A percentile compares a stretch with the other conserved stretches of the same genome.
Evolutionary conservation across 2,888 invertebrate species (phyloP).

Genomic region (Melipona beecheii): DNA sequence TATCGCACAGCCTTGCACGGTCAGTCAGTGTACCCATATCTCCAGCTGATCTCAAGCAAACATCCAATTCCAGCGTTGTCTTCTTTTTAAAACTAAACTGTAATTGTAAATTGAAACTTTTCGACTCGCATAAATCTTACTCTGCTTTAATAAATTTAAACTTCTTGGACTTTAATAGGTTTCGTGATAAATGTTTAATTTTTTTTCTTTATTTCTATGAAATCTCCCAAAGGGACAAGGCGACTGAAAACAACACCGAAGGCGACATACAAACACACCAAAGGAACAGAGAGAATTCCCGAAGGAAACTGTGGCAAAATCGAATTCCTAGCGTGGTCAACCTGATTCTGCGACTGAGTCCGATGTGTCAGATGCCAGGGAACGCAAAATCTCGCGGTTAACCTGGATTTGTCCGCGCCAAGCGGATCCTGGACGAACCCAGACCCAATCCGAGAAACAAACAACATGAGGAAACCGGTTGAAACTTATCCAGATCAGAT

Average conservation of each 20-base stretch:
- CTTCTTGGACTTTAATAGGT: not conserved
- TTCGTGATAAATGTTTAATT: not conserved
- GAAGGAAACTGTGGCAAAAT: not conserved
- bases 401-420: slow-evolving; percentile 22
- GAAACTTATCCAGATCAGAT: not conserved
- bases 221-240: too few relatives aligned
- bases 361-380: not conserved
- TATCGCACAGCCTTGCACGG: slow-evolving; percentile 13
- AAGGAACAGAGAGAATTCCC: too few relatives aligned
- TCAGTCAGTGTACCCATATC: too few relatives aligned
- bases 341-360: slow-evolving; percentile 16
- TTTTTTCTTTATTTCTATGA: not conserved
- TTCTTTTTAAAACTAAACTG: not conserved
- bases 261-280: not conserved
- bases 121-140: too few relatives aligned
- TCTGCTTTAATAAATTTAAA: not conserved
- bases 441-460: not conserved
- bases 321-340: slow-evolving; percentile 11
- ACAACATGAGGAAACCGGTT: not conserved
- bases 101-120: too few relatives aligned
- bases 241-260: not conserved
- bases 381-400: slow-evolving; percentile 17
- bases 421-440: not conserved
- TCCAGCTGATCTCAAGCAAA: not conserved
- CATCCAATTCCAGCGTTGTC: too few relatives aligned